Evolutionary conservation across 2,888 invertebrate species (phyloP).

Genomic region (Acanthococcus lagerstroemiae): DNA sequence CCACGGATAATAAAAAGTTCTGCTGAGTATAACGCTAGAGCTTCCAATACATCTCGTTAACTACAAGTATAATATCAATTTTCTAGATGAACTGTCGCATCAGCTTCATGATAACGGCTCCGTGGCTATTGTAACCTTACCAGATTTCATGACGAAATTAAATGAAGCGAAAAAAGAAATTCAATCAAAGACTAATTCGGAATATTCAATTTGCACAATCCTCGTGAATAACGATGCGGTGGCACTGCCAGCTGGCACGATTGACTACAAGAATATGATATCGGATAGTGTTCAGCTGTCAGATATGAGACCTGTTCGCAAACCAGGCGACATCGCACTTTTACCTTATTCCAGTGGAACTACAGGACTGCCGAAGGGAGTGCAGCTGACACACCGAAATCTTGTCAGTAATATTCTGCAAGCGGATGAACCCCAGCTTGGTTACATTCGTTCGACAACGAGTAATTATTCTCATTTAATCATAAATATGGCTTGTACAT

Average conservation of each 20-base stretch:
- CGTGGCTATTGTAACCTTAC: slow-evolving; percentile 36
- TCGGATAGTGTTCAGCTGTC: slow-evolving; percentile 46
- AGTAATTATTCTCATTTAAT: slow-evolving; percentile 31
- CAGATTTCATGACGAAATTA: slow-evolving; percentile 35
- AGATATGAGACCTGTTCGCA: slow-evolving; percentile 44
- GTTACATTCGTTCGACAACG: slow-evolving; percentile 33
- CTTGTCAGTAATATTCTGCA: slow-evolving; percentile 36
- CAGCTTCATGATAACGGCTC: slow-evolving; percentile 37
- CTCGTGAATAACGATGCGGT: slow-evolving; percentile 1
- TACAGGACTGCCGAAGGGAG: slow-evolving; percentile 71
- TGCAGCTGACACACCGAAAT: slow-evolving; percentile 51
- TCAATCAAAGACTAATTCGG: not conserved
- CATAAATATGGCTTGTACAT: not conserved
- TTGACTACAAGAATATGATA: slow-evolving; percentile 41
- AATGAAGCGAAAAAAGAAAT: slow-evolving; percentile 31
- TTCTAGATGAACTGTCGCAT: slow-evolving; percentile 38
- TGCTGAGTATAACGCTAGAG: no score
- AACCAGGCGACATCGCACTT: slow-evolving; percentile 52
- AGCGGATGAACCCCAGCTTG: slow-evolving; percentile 27
- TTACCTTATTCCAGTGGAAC: slow-evolving; percentile 81
- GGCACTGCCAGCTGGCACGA: not conserved
- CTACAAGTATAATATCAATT: no score
- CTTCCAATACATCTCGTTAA: no score
- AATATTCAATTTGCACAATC: not conserved
- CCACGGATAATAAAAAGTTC: no score